A percentile compares a stretch with the other conserved stretches of the same genome.
Conservation (phyloP, 1,140 invertebrate genomes). For the Centruroides vittatus region DNA sequence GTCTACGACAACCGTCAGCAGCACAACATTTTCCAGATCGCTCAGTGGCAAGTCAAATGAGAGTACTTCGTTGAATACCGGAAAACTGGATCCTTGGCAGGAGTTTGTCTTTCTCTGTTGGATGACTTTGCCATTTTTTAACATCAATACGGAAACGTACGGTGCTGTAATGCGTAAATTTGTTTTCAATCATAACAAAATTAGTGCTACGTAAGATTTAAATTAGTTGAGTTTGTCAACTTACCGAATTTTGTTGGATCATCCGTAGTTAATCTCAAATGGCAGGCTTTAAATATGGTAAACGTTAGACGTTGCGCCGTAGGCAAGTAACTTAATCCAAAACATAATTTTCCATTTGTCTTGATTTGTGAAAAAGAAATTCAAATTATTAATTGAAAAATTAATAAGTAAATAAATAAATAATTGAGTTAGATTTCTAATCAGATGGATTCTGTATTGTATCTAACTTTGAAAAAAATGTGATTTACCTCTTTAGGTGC, state of each 20-base stretch:
- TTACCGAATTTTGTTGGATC: background rate
- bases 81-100: conserved; percentile 24
- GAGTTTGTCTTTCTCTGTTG: conserved; percentile 38
- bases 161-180: conserved; percentile 28
- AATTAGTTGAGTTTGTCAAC: too few relatives aligned
- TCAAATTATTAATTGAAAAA: background rate
- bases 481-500: too few relatives aligned
- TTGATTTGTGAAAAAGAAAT: conserved; percentile 1
- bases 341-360: conserved; percentile 32
- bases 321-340: conserved; percentile 39
- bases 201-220: too few relatives aligned
- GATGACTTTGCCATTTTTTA: conserved; percentile 36
- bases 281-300: conserved; percentile 31
- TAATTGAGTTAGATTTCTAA: too few relatives aligned
- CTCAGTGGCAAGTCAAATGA: conserved; percentile 35
- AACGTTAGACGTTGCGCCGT: conserved; percentile 39
- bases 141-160: conserved; percentile 35
- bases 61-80: conserved; percentile 37
- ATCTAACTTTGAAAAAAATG: too few relatives aligned
- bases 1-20: conserved; percentile 28
- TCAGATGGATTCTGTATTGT: too few relatives aligned
- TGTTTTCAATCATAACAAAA: too few relatives aligned
- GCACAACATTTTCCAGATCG: conserved; percentile 33
- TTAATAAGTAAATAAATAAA: too few relatives aligned
- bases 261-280: background rate